These are phyloP conservation scores for Hydractinia echinata DNA, from an alignment of 30 jellyfish, hydroid and myxozoan species.

Conservation along the genomic window DNA sequence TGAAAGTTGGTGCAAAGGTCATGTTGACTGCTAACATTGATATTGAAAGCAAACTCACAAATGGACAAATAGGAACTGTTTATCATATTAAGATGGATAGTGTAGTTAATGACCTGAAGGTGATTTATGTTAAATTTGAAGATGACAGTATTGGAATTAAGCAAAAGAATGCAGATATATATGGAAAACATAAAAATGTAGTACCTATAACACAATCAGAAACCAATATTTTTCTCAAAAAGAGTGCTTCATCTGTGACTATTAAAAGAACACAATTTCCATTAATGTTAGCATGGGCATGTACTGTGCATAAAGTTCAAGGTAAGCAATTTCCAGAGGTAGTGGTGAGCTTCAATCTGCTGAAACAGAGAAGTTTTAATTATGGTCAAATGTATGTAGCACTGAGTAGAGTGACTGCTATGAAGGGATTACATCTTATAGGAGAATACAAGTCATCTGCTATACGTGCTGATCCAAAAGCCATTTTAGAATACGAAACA, in stretches of 20 bases:
- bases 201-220: not conserved
- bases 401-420: slow-evolving; percentile 5
- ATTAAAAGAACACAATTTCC: not conserved
- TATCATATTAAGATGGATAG: not conserved
- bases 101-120: not conserved
- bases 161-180: not conserved
- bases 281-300: slow-evolving; percentile 20
- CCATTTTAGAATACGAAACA: no score
- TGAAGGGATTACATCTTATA: slow-evolving; percentile 11
- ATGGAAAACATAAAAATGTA: not conserved
- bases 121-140: slow-evolving; percentile 2
- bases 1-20: slow-evolving; percentile 1
- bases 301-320: not conserved
- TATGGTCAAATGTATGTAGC: slow-evolving; percentile 27
- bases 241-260: not conserved
- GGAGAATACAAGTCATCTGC: not conserved
- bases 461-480: slow-evolving; percentile 11
- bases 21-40: slow-evolving; percentile 17
- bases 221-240: no score
- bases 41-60: slow-evolving; percentile 23
- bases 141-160: not conserved
- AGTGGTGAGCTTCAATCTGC: slow-evolving; percentile 1
- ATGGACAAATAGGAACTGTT: slow-evolving; percentile 26
- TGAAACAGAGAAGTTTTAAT: slow-evolving; percentile 6
- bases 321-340: not conserved